Base-by-base conservation (phyloP, 2,113 vertebrate species). In the Lethenteron camtschaticum region DNA sequence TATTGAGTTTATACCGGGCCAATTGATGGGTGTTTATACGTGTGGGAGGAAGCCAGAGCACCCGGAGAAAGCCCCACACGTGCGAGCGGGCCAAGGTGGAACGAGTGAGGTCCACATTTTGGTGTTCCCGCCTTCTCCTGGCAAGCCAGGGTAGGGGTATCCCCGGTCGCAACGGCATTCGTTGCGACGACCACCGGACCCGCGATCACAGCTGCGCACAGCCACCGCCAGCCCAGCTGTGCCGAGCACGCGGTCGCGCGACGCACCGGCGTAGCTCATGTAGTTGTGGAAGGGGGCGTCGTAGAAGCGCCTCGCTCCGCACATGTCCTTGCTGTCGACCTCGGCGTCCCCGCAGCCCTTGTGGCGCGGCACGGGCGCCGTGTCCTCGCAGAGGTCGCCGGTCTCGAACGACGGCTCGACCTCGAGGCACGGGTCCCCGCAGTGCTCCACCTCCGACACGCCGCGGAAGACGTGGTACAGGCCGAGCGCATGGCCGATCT, bases 391-490 rank as follows among this genome's bases (percentile, higher is more conserved):
- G 70, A 99, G 82, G 78, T 99, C 94, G 41, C 94, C 94, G 0
- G 91, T 97, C 79, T 94, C 90, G 24, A 94, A 85, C 3, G 94
- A 99, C 14, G 94, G 88, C 70, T 96, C 94, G 0, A 83, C 96
- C 78, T 99, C 94, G 84, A 97, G 82, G 78, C 94, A 99, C 0
- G 85, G 88, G 11, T 99, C 94, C 0, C 88, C 96, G 75, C 94
- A 99, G 16, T 92, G 95, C 71, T 95, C 88, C 69, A 91, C 87
- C 79, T 99, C 94, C 0, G 92, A 96, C 77, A 97, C 88, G 3
- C 94, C 94, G 18, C 90, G 83, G 77, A 99, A 99, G 76, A 96
- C 88, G 1, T 99, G 94, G 71, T 99, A 97, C 72, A 99, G 84
- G 10, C 94, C 94, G 20, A 99, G 81, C 75, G 88, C 96, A 74